phyloP scores from a whole-genome alignment of 2,113 vertebrate genomes.

The Phrynosoma platyrhinos region DNA sequence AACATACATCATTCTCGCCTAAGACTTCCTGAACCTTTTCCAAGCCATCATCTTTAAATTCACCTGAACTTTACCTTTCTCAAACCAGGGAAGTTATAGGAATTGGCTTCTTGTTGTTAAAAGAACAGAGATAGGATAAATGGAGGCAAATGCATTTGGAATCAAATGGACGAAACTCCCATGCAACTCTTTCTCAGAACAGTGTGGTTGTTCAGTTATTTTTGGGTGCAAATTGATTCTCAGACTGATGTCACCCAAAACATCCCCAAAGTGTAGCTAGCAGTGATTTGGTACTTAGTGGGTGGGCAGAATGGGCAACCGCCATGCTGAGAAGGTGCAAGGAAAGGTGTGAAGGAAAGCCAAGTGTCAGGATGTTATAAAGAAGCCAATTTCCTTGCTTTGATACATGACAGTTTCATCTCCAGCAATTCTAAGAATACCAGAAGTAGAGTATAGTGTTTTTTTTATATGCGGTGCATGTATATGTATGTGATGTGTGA shows the following conservation, averaged over 20 bases:
- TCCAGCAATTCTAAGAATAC: not conserved
- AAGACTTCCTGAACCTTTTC: too few relatives aligned
- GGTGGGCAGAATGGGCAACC: not conserved
- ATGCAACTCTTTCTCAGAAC: not conserved
- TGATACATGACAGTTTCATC: not conserved
- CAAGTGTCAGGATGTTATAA: not conserved
- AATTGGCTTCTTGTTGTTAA: not conserved
- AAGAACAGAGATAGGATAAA: not conserved
- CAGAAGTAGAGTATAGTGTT: too few relatives aligned
- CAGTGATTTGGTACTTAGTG: conserved; percentile 1
- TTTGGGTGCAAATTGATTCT: not conserved
- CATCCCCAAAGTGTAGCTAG: not conserved
- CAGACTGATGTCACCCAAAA: not conserved
- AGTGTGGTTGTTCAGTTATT: not conserved
- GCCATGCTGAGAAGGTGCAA: not conserved
- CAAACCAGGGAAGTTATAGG: not conserved
- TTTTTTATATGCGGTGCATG: not conserved
- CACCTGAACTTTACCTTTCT: too few relatives aligned
- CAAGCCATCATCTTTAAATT: too few relatives aligned
- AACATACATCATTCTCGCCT: too few relatives aligned
- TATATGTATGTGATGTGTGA: not conserved
- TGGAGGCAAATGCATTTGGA: too few relatives aligned
- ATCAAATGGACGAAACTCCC: too few relatives aligned
- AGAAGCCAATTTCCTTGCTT: not conserved
- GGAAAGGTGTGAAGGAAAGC: conserved; percentile 6